phyloP scores from a whole-genome alignment of 2,888 invertebrate genomes.

The Octodonta nipae region DNA sequence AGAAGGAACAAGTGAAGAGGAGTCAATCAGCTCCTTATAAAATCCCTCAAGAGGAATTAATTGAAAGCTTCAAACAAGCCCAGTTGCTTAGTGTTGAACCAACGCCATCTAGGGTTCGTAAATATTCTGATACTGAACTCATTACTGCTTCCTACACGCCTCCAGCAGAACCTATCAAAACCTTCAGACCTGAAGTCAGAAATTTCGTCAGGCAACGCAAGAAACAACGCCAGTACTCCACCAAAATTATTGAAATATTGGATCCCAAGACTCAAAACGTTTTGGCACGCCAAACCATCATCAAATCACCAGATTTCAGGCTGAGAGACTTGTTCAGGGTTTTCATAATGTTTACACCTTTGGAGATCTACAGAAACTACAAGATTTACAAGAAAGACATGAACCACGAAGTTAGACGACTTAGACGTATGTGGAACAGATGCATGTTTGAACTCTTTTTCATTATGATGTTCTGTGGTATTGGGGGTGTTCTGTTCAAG shows the following conservation, averaged over 20 bases:
- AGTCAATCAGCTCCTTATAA: conserved; percentile 45
- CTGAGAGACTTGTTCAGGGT: conserved; percentile 21
- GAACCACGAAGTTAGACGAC: conserved; percentile 41
- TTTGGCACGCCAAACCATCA: conserved; percentile 20
- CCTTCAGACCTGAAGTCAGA: conserved; percentile 28
- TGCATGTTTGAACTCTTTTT: conserved; percentile 58
- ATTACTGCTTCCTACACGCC: conserved; percentile 5
- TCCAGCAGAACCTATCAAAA: conserved; percentile 13
- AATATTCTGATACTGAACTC: conserved; percentile 23
- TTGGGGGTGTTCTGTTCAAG: conserved; percentile 65
- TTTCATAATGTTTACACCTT: conserved; percentile 9
- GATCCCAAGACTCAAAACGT: conserved; percentile 30
- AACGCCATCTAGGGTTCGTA: conserved; percentile 18
- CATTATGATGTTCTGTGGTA: conserved; percentile 57
- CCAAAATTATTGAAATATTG: conserved; percentile 30
- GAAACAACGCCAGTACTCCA: conserved; percentile 22
- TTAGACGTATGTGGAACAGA: conserved; percentile 46
- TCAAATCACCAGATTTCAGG: conserved; percentile 19
- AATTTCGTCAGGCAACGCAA: conserved; percentile 22
- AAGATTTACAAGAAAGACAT: conserved; percentile 45
- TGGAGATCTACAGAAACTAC: conserved; percentile 40
- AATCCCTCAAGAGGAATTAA: conserved; percentile 44
- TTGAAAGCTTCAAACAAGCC: conserved; percentile 39
- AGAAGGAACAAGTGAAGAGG: conserved; percentile 34
- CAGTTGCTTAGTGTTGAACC: conserved; percentile 32